phyloP scores from a whole-genome alignment of 2,113 vertebrate genomes.

The Pholis gunnellus region DNA sequence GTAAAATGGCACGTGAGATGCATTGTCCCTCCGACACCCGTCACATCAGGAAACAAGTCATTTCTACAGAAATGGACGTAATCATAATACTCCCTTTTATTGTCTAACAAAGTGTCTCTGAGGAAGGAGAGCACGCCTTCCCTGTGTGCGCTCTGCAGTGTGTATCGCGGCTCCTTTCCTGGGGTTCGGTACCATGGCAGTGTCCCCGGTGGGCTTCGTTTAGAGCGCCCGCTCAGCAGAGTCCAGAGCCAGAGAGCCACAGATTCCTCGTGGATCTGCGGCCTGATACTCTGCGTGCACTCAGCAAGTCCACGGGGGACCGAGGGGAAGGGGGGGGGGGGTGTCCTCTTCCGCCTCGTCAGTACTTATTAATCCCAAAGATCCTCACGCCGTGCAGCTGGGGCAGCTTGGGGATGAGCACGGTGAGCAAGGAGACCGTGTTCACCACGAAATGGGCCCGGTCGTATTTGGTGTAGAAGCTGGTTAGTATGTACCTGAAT shows the following conservation, averaged over 20 bases:
- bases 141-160: slow-evolving; percentile 43
- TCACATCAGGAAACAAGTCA: neutral
- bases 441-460: slow-evolving; percentile 95
- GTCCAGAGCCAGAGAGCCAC: slow-evolving; percentile 30
- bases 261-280: slow-evolving; percentile 43
- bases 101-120: slow-evolving; percentile 24
- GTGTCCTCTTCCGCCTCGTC: slow-evolving; percentile 62
- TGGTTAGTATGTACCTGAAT: slow-evolving; percentile 94
- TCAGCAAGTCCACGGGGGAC: slow-evolving; percentile 33
- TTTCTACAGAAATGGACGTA: slow-evolving; percentile 22
- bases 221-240: slow-evolving; percentile 46
- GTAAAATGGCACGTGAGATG: slow-evolving; percentile 39
- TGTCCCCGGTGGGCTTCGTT: slow-evolving; percentile 62
- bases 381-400: slow-evolving; percentile 96
- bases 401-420: slow-evolving; percentile 97
- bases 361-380: slow-evolving; percentile 99
- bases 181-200: slow-evolving; percentile 60
- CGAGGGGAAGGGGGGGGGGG: slow-evolving; percentile 33
- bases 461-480: slow-evolving; percentile 99
- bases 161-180: slow-evolving; percentile 24
- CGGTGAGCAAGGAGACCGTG: slow-evolving; percentile 93
- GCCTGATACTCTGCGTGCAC: slow-evolving; percentile 45
- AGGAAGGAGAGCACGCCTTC: slow-evolving; percentile 16
- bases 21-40: slow-evolving; percentile 8
- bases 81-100: neutral